Percentiles rank a stretch among this genome's conserved stretches.
These are phyloP conservation scores for Clarias laeviceps DNA, from an alignment of 2,797 vertebrate genomes.

Conservation along the genomic window DNA sequence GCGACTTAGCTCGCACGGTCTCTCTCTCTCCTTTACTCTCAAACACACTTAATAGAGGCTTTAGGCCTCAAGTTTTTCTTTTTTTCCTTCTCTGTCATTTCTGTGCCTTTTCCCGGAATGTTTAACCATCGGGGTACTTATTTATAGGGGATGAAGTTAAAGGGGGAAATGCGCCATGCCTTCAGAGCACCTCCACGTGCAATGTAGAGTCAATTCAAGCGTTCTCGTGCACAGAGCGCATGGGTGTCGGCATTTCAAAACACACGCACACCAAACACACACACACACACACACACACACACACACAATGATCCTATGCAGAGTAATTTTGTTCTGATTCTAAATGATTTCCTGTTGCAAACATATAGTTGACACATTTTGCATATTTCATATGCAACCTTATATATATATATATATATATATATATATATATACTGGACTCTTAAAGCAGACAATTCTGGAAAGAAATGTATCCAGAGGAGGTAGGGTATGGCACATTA, in stretches of 20 bases:
- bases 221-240: neutral
- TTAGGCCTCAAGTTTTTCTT: conserved; percentile 30
- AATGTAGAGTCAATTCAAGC: neutral
- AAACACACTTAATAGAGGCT: conserved; percentile 25
- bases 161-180: neutral
- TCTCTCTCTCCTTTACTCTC: neutral
- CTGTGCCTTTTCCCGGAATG: conserved; percentile 50
- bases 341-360: neutral
- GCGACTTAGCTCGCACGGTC: neutral
- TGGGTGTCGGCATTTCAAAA: neutral
- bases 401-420: too few relatives aligned
- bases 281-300: conserved; percentile 14
- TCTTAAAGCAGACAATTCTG: neutral
- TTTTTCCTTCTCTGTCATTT: conserved; percentile 32
- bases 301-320: neutral
- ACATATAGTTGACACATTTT: neutral
- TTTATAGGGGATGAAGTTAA: conserved; percentile 41
- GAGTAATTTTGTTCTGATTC: conserved; percentile 16
- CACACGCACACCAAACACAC: conserved; percentile 8
- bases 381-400: neutral
- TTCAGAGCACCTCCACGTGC: neutral
- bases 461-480: neutral
- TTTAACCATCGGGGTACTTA: conserved; percentile 42
- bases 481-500: neutral
- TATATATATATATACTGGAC: neutral